A percentile compares a stretch with the other conserved stretches of the same genome.
Conservation (phyloP, 2,888 invertebrate species). For the Calliopum simillimum region DNA sequence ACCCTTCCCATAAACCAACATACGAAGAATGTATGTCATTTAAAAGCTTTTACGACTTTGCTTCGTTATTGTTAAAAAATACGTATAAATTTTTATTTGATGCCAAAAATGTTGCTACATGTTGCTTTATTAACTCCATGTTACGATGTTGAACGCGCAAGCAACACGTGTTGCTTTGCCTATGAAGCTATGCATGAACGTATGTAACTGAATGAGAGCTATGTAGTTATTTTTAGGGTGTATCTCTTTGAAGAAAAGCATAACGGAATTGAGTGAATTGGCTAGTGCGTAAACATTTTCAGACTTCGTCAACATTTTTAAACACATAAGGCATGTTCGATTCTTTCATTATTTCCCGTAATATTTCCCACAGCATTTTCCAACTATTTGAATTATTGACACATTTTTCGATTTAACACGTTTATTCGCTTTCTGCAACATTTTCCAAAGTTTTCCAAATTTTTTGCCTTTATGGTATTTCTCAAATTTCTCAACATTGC, state of each 20-base stretch:
- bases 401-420: no score
- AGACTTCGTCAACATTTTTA: not conserved
- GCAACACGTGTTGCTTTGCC: not conserved
- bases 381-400: no score
- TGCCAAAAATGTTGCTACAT: slow-evolving; percentile 13
- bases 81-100: slow-evolving; percentile 5
- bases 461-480: no score
- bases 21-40: no score
- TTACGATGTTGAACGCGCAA: not conserved
- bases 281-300: not conserved
- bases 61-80: not conserved
- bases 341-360: not conserved
- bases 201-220: not conserved
- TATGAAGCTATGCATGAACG: not conserved
- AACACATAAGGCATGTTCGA: no score
- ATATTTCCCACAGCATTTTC: no score
- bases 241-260: not conserved
- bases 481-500: no score
- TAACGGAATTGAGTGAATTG: not conserved
- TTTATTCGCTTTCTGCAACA: no score
- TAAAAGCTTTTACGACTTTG: not conserved
- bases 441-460: no score
- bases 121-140: slow-evolving; percentile 25
- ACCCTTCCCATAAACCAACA: not conserved
- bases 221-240: no score